These are phyloP conservation scores for Andricus quercusramuli DNA, from an alignment of 2,888 invertebrate genomes.

Conservation along the genomic window DNA sequence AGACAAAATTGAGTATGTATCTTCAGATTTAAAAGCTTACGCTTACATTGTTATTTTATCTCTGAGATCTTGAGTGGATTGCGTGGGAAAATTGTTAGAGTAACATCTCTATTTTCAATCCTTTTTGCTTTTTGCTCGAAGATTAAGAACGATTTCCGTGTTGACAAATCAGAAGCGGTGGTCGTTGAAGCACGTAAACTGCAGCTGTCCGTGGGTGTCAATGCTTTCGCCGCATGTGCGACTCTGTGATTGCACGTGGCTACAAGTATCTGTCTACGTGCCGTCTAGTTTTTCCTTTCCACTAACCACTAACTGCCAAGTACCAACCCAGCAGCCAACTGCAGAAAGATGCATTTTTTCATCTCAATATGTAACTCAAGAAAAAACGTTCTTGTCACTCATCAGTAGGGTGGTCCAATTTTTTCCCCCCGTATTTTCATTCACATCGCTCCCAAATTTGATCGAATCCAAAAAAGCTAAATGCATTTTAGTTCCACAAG, in stretches of 20 bases:
- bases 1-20: no score
- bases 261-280: constrained; percentile 34
- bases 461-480: no score
- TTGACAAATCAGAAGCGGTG: constrained; percentile 30
- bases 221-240: constrained; percentile 36
- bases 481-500: no score
- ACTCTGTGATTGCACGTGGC: constrained; percentile 16
- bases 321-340: not conserved
- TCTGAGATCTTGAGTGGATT: not conserved
- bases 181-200: constrained; percentile 35
- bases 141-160: constrained; percentile 4
- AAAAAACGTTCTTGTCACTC: not conserved
- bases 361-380: not conserved
- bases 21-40: not conserved
- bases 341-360: constrained; percentile 6
- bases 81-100: not conserved
- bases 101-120: constrained; percentile 3
- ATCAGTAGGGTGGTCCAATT: not conserved
- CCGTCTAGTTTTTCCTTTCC: constrained; percentile 34
- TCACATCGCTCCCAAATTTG: no score
- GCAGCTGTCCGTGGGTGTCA: constrained; percentile 40
- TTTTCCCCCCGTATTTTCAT: no score
- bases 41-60: not conserved
- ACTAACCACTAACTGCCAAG: no score
- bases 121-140: not conserved